Conservation (phyloP, 92 coral and sea anemone genomes). For the Bergia puertoricense region DNA sequence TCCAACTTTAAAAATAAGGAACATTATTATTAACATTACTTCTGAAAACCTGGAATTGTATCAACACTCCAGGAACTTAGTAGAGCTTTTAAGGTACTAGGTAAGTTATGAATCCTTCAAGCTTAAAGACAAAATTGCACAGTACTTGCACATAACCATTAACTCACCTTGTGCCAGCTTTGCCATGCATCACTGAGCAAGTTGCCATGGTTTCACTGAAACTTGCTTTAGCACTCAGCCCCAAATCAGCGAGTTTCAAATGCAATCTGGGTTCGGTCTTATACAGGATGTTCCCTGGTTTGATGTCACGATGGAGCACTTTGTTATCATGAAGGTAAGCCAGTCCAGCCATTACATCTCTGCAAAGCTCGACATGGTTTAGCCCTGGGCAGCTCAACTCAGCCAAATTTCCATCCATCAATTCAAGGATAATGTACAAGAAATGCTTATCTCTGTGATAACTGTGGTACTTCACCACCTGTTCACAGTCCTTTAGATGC, state of each 20-base stretch:
- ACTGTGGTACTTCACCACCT: conserved; percentile 9
- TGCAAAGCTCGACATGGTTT: not conserved
- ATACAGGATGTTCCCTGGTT: conserved; percentile 25
- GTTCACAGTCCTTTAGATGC: not conserved
- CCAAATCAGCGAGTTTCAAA: conserved; percentile 34
- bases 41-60: too few species aligned
- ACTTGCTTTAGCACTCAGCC: not conserved
- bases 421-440: conserved; percentile 20
- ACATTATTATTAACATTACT: too few species aligned
- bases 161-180: conserved; percentile 15
- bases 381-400: not conserved
- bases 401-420: conserved; percentile 15
- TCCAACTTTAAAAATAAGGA: too few species aligned
- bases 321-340: conserved; percentile 19
- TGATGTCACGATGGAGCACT: conserved; percentile 36
- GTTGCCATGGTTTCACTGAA: not conserved
- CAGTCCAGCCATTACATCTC: conserved; percentile 17
- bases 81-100: too few species aligned
- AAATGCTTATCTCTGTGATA: not conserved
- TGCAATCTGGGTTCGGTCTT: not conserved
- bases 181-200: not conserved
- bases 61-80: too few species aligned
- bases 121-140: too few species aligned
- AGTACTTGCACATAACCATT: too few species aligned
- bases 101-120: too few species aligned